Evolutionary conservation across 2,797 vertebrate species (phyloP).

Genomic region (Acomys russatus): DNA sequence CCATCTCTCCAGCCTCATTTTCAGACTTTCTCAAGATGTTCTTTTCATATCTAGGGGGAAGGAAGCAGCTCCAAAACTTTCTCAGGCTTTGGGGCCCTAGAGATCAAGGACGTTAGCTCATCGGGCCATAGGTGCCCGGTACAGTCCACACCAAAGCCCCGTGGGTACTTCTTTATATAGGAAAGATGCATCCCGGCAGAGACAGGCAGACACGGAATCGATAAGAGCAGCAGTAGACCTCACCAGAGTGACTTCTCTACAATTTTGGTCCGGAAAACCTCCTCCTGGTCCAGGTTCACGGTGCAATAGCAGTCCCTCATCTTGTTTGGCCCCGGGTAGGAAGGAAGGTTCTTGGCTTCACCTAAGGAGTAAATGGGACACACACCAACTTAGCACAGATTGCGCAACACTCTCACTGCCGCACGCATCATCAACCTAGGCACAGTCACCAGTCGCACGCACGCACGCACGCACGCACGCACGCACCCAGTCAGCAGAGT

Average conservation of each 20-base stretch:
- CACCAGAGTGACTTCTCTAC: conserved; percentile 99
- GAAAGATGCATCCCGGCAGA: background rate
- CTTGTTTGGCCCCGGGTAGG: conserved; percentile 97
- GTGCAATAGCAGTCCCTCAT: conserved; percentile 99
- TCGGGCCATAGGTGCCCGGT: background rate
- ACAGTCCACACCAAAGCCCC: background rate
- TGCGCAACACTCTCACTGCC: fast-evolving
- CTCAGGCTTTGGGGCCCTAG: background rate
- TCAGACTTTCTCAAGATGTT: background rate
- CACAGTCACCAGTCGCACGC: no score
- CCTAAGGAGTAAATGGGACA: conserved; percentile 86
- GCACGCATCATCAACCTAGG: background rate
- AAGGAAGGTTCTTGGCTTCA: conserved; percentile 99
- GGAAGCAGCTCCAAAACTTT: background rate
- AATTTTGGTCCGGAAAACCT: conserved; percentile 99
- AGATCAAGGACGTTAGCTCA: background rate
- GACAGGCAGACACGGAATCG: background rate
- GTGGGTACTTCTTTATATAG: background rate
- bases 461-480: no score
- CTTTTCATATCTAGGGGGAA: background rate
- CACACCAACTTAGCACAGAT: background rate
- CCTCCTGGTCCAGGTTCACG: conserved; percentile 99
- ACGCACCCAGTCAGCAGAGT: background rate
- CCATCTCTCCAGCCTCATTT: background rate
- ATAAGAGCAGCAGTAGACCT: background rate